Conservation (phyloP, 2,797 vertebrate species). For the Manis javanica region DNA sequence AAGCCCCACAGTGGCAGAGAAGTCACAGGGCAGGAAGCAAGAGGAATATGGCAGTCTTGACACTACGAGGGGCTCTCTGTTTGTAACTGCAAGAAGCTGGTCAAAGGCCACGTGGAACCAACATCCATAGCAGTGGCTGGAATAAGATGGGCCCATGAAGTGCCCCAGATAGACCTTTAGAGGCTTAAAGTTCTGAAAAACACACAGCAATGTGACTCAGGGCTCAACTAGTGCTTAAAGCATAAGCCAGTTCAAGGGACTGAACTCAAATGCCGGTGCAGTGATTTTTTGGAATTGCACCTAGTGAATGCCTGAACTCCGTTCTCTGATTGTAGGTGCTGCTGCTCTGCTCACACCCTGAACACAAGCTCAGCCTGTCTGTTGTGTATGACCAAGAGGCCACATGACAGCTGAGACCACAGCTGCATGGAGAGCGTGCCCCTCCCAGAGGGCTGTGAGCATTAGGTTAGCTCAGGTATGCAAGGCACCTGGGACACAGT, state of each 20-base stretch:
- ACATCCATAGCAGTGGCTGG: background rate
- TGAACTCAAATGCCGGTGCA: fast-evolving
- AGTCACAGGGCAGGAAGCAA: background rate
- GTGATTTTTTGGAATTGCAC: background rate
- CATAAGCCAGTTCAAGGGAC: too few species aligned
- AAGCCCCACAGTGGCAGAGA: background rate
- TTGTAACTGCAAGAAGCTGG: background rate
- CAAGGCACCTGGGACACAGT: background rate
- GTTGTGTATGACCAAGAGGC: fast-evolving
- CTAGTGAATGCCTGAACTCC: background rate
- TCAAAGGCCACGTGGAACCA: fast-evolving
- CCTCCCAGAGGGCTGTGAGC: background rate
- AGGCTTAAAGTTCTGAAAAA: background rate
- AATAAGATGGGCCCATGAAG: background rate
- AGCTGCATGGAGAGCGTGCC: fast-evolving
- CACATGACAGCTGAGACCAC: background rate
- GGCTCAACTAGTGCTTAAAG: fast-evolving
- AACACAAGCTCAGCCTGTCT: background rate
- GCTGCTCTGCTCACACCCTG: fast-evolving
- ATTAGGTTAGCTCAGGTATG: fast-evolving
- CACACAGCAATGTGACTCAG: too few species aligned
- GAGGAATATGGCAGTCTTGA: background rate
- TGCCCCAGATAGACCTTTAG: fast-evolving
- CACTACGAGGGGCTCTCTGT: background rate
- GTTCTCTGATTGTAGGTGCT: background rate